Evolutionary conservation across 2,888 invertebrate species (phyloP).

Genomic region (Phrixothrix hirtus): DNA sequence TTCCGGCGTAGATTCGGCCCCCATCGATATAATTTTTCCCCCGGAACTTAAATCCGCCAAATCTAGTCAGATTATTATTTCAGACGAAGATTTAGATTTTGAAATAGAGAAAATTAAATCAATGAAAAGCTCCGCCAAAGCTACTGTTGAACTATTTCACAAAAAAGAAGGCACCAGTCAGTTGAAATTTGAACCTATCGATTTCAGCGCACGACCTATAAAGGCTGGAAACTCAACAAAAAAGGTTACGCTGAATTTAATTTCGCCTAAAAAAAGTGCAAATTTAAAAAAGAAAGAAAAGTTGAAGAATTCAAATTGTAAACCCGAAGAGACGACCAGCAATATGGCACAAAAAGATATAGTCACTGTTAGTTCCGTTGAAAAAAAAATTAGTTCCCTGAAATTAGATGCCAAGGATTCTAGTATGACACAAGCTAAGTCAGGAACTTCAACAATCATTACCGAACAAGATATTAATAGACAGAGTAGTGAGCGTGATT

Average conservation of each 20-base stretch:
- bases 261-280: conserved; percentile 6
- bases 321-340: conserved; percentile 6
- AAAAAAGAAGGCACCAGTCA: conserved; percentile 9
- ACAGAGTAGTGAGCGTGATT: conserved; percentile 61
- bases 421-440: conserved; percentile 4
- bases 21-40: conserved; percentile 66
- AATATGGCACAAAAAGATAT: conserved; percentile 32
- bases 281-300: not conserved
- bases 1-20: conserved; percentile 65
- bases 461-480: conserved; percentile 31
- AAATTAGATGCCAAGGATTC: conserved; percentile 36
- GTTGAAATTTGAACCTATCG: not conserved
- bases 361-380: conserved; percentile 12
- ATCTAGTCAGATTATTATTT: conserved; percentile 63
- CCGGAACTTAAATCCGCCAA: conserved; percentile 47
- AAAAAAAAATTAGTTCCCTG: conserved; percentile 22
- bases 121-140: conserved; percentile 52
- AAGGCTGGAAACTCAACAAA: not conserved
- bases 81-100: conserved; percentile 69
- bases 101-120: conserved; percentile 67
- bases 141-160: conserved; percentile 7
- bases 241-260: conserved; percentile 2
- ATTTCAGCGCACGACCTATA: not conserved
- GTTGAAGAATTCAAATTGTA: not conserved
- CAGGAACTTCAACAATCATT: not conserved